Conservation (phyloP, 2,888 invertebrate species). For the Orthosia incerta region DNA sequence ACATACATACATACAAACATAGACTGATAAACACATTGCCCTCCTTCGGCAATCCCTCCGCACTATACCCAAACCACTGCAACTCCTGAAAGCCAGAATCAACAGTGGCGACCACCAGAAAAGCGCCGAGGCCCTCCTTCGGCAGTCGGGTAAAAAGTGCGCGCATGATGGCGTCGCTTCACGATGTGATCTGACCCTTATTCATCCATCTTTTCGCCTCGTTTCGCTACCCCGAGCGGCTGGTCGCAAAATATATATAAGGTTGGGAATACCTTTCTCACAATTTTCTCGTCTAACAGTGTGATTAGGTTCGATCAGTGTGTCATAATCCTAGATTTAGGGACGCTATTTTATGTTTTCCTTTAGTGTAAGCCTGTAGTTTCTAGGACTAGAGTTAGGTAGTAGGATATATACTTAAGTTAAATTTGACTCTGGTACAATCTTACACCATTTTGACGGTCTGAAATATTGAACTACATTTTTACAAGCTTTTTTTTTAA, state of each 20-base stretch:
- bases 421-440: neutral
- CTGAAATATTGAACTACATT: too few species aligned
- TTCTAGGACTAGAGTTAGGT: neutral
- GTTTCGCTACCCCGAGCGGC: constrained; percentile 14
- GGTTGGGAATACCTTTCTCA: constrained; percentile 17
- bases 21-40: too few species aligned
- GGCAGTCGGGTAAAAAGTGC: too few species aligned
- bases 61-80: too few species aligned
- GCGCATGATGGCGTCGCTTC: too few species aligned
- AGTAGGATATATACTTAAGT: too few species aligned
- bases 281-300: constrained; percentile 25
- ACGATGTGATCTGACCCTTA: neutral
- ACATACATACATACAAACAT: too few species aligned
- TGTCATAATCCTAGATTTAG: constrained; percentile 34
- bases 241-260: constrained; percentile 43
- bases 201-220: constrained; percentile 14
- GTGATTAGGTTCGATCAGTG: constrained; percentile 22
- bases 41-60: too few species aligned
- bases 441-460: neutral
- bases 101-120: too few species aligned
- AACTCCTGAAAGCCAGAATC: too few species aligned
- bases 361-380: neutral
- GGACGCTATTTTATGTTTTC: constrained; percentile 21
- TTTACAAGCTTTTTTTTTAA: too few species aligned
- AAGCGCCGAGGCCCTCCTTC: too few species aligned